Evolutionary conservation across 2,113 vertebrate genomes (phyloP).

Genomic region (Rhodinocichla rosea): DNA sequence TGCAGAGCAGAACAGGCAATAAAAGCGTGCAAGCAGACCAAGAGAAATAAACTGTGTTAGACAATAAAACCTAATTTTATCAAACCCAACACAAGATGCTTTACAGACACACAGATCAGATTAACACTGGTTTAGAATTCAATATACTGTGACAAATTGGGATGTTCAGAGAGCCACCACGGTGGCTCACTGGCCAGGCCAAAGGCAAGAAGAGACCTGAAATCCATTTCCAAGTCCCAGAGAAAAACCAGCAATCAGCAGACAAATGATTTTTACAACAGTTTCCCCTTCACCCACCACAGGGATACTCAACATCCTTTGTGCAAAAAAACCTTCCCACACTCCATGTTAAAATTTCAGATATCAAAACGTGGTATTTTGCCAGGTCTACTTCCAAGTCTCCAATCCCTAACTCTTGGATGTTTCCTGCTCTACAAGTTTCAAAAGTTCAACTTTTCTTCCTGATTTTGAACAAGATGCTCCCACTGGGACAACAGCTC

Average conservation of each 20-base stretch:
- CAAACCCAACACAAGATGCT: not conserved
- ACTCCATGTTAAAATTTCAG: not conserved
- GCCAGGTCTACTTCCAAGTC: not conserved
- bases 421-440: not conserved
- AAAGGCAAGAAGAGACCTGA: not conserved
- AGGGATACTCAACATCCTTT: not conserved
- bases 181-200: not conserved
- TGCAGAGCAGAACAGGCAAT: not conserved
- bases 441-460: not conserved
- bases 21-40: not conserved
- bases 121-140: not conserved
- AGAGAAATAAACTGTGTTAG: not conserved
- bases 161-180: accelerated
- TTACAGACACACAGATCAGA: not conserved
- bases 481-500: not conserved
- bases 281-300: not conserved
- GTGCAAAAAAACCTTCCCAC: not conserved
- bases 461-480: not conserved
- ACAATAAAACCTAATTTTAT: not conserved
- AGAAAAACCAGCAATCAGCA: not conserved
- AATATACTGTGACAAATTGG: not conserved
- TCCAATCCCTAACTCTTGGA: not conserved
- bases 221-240: not conserved
- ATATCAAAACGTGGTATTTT: not conserved
- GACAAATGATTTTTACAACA: not conserved